These are phyloP conservation scores for Macheiramphus alcinus DNA, from an alignment of 2,113 vertebrate species.

Conservation along the genomic window DNA sequence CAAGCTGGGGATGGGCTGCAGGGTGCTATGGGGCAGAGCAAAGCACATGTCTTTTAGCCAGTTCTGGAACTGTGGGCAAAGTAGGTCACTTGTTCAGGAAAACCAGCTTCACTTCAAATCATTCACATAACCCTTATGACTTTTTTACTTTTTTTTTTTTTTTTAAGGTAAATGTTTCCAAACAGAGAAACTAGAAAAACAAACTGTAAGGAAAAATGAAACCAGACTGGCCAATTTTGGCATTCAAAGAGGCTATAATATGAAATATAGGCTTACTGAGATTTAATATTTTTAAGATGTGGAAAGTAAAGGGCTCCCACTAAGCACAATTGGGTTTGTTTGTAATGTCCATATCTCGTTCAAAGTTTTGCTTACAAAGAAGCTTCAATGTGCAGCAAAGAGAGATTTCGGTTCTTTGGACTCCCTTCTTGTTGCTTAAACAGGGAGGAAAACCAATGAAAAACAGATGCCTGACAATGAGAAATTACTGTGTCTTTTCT, in stretches of 20 bases:
- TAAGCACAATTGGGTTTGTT: neutral
- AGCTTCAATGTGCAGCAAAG: neutral
- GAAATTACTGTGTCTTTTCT: neutral
- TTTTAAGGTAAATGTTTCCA: neutral
- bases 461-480: neutral
- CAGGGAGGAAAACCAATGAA: neutral
- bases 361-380: neutral
- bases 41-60: neutral
- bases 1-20: neutral
- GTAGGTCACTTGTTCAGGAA: neutral
- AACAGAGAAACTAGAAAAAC: neutral
- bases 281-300: conserved; percentile 25
- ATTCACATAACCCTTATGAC: neutral
- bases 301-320: neutral
- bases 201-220: neutral
- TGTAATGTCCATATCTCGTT: neutral
- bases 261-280: neutral
- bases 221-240: neutral
- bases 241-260: neutral
- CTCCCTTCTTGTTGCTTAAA: neutral
- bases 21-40: neutral
- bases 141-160: neutral
- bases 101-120: neutral
- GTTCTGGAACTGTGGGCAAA: neutral
- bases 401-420: neutral